Conservation (phyloP, 1,140 invertebrate species). For the Megalonaias nervosa region DNA sequence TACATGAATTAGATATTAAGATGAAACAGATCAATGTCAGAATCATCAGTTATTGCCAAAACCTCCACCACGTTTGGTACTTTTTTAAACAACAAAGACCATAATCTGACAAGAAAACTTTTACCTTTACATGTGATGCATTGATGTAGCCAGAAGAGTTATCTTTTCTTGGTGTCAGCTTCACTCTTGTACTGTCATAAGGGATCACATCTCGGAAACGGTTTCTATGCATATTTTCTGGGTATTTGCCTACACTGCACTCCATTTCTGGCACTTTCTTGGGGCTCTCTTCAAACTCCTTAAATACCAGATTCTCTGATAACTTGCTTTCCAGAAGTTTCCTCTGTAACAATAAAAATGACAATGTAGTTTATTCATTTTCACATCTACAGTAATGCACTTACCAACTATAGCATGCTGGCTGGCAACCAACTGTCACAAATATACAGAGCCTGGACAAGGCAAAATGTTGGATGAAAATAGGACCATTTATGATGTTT, state of each 20-base stretch:
- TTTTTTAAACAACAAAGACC: no score
- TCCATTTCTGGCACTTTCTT: constrained; percentile 82
- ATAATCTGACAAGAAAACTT: neutral
- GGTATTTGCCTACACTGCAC: constrained; percentile 78
- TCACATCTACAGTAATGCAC: no score
- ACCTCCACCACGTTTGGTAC: no score
- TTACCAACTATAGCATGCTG: no score
- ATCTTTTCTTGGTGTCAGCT: constrained; percentile 80
- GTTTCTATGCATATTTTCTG: constrained; percentile 71
- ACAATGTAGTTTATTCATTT: neutral
- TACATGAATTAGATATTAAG: no score
- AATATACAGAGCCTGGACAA: no score
- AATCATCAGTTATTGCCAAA: no score
- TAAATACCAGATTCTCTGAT: constrained; percentile 84
- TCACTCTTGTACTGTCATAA: constrained; percentile 89
- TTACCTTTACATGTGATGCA: constrained; percentile 87
- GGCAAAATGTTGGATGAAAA: no score
- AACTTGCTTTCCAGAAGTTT: constrained; percentile 86
- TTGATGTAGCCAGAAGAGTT: constrained; percentile 92
- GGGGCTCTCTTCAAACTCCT: constrained; percentile 90
- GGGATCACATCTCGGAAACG: constrained; percentile 84
- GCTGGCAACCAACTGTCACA: no score
- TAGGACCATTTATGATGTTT: no score
- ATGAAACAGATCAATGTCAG: no score
- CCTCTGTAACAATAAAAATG: constrained; percentile 76